Conservation (phyloP, 2,888 invertebrate genomes). For the Nebria brevicollis region DNA sequence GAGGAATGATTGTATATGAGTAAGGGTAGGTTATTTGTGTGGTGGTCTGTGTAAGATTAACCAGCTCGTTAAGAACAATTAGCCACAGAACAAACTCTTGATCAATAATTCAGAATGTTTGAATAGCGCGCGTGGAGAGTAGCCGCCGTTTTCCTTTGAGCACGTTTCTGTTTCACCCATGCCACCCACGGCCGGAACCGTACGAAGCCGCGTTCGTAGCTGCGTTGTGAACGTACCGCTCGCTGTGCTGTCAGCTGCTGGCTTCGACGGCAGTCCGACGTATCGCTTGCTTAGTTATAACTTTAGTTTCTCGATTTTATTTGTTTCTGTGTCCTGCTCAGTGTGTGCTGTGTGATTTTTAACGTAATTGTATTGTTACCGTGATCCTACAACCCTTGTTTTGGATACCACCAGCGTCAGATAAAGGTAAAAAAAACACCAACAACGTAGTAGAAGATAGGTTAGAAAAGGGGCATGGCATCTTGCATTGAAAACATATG, state of each 20-base stretch:
- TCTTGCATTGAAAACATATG: constrained; percentile 53
- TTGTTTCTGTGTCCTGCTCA: constrained; percentile 63
- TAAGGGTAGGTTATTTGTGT: neutral
- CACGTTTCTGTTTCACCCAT: constrained; percentile 47
- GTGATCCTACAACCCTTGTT: constrained; percentile 51
- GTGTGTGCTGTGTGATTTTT: constrained; percentile 59
- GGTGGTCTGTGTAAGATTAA: neutral
- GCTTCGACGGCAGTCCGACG: constrained; percentile 74
- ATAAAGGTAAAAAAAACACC: constrained; percentile 53
- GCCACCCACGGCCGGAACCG: constrained; percentile 56
- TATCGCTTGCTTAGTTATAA: constrained; percentile 63
- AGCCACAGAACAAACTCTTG: constrained; percentile 40
- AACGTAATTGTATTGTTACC: constrained; percentile 51
- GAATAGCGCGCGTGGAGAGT: constrained; percentile 56
- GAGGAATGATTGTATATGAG: neutral
- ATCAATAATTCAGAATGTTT: constrained; percentile 61
- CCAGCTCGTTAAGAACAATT: constrained; percentile 20
- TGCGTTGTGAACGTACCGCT: constrained; percentile 56
- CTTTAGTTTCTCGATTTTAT: constrained; percentile 61
- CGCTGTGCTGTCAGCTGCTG: constrained; percentile 75
- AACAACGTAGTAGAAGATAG: constrained; percentile 52
- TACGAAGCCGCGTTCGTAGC: constrained; percentile 58
- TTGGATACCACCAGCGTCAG: constrained; percentile 48
- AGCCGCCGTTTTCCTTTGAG: constrained; percentile 45
- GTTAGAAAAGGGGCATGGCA: constrained; percentile 60